Evolutionary conservation across 2,888 invertebrate species (phyloP).

Genomic region (Liopterus haemorrhoidalis): DNA sequence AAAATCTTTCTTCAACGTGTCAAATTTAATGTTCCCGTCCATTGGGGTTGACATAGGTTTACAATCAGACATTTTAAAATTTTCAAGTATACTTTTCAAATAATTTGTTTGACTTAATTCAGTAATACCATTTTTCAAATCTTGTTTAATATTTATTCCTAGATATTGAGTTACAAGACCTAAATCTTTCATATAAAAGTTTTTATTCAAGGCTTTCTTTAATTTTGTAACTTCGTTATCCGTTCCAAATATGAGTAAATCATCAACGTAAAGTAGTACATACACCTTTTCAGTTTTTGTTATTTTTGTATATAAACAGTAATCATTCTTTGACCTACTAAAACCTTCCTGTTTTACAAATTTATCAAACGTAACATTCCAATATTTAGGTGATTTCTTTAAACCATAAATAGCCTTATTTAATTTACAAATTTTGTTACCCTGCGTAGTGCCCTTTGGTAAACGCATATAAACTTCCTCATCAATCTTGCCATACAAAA

Average conservation of each 20-base stretch:
- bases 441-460: constrained; percentile 8
- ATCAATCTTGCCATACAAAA: constrained; percentile 26
- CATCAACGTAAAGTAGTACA: constrained; percentile 28
- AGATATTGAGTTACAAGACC: constrained; percentile 13
- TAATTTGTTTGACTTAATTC: constrained; percentile 11
- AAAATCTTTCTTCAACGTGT: too few relatives aligned
- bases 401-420: constrained; percentile 26
- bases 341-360: constrained; percentile 21
- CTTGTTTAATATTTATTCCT: constrained; percentile 18
- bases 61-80: neutral
- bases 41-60: constrained; percentile 3
- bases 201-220: constrained; percentile 20
- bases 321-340: constrained; percentile 23
- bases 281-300: constrained; percentile 15
- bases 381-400: constrained; percentile 23
- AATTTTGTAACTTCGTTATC: constrained; percentile 21
- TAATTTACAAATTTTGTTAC: constrained; percentile 19
- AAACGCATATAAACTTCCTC: constrained; percentile 24
- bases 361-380: constrained; percentile 25
- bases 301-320: constrained; percentile 18
- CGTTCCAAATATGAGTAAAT: constrained; percentile 26
- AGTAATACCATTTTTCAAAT: constrained; percentile 10
- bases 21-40: neutral
- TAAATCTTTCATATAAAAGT: constrained; percentile 17
- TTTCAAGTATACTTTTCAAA: constrained; percentile 6